Conservation (phyloP, 2,888 invertebrate genomes). For the Archaeoteleia sp. region DNA sequence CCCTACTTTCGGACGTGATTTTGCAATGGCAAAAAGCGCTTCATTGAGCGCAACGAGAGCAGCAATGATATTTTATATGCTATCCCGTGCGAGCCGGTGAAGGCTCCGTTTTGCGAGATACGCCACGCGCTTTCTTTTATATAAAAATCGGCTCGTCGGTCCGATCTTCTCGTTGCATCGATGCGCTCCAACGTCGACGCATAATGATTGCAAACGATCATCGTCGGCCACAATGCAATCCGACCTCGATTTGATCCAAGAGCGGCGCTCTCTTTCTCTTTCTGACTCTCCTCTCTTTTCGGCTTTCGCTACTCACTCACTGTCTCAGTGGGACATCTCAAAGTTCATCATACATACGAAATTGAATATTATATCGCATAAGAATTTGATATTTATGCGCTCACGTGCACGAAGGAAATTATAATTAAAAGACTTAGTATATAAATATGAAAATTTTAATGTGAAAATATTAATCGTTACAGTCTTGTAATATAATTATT, state of each 20-base stretch:
- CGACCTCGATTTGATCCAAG: constrained; percentile 46
- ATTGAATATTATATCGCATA: constrained; percentile 11
- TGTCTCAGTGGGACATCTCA: constrained; percentile 46
- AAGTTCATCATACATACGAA: constrained; percentile 21
- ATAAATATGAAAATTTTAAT: no score
- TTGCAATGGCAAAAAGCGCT: constrained; percentile 12
- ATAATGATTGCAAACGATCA: constrained; percentile 41
- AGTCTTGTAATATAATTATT: no score
- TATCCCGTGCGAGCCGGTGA: background rate
- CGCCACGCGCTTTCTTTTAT: constrained; percentile 41
- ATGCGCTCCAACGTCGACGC: constrained; percentile 28
- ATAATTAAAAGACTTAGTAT: no score
- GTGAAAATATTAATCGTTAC: no score
- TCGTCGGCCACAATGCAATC: constrained; percentile 44
- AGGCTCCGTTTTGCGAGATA: background rate
- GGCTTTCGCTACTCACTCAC: constrained; percentile 48
- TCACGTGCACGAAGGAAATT: no score
- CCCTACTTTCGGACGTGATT: constrained; percentile 26
- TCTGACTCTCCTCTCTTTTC: constrained; percentile 11
- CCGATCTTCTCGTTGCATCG: constrained; percentile 34
- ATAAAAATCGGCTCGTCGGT: constrained; percentile 41
- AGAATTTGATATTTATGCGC: no score
- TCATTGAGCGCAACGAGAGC: constrained; percentile 2
- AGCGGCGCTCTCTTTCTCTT: constrained; percentile 1
- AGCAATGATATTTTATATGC: constrained; percentile 15